Evolutionary conservation across 2,888 invertebrate genomes (phyloP).

Genomic region (Xylota sylvarum): DNA sequence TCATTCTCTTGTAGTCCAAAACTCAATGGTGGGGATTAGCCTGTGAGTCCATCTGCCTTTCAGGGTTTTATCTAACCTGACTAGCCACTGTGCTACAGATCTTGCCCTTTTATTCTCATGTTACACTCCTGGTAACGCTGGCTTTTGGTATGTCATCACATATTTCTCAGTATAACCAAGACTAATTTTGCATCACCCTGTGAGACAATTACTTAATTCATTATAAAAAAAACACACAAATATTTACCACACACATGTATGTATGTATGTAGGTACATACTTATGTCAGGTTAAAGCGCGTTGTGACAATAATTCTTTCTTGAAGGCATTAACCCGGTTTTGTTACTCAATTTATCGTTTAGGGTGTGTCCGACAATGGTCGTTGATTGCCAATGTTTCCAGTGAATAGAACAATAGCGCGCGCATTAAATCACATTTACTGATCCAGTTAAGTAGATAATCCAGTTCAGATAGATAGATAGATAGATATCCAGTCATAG

Average conservation of each 20-base stretch:
- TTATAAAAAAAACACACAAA: background rate
- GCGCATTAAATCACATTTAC: constrained; percentile 25
- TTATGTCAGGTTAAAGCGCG: background rate
- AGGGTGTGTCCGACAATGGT: constrained; percentile 15
- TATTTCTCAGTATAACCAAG: too few relatives aligned
- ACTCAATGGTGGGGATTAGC: too few relatives aligned
- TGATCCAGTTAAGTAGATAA: constrained; percentile 20
- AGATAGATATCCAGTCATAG: background rate
- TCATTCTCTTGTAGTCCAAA: too few relatives aligned
- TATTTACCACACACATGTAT: background rate
- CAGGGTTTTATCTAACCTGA: too few relatives aligned
- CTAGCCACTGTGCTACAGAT: too few relatives aligned
- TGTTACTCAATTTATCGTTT: constrained; percentile 22
- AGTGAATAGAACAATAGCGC: constrained; percentile 22
- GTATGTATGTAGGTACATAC: background rate
- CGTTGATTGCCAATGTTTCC: constrained; percentile 14
- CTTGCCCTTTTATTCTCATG: too few relatives aligned
- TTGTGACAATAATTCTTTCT: constrained; percentile 11
- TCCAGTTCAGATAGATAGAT: background rate
- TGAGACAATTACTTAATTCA: background rate
- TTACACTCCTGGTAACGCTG: too few relatives aligned
- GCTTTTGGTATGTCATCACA: too few relatives aligned
- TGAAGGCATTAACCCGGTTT: constrained; percentile 44
- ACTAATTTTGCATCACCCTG: background rate
- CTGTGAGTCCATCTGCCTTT: too few relatives aligned